Base-by-base conservation (phyloP, 2,113 vertebrate genomes). In the Philantomba maxwellii region DNA sequence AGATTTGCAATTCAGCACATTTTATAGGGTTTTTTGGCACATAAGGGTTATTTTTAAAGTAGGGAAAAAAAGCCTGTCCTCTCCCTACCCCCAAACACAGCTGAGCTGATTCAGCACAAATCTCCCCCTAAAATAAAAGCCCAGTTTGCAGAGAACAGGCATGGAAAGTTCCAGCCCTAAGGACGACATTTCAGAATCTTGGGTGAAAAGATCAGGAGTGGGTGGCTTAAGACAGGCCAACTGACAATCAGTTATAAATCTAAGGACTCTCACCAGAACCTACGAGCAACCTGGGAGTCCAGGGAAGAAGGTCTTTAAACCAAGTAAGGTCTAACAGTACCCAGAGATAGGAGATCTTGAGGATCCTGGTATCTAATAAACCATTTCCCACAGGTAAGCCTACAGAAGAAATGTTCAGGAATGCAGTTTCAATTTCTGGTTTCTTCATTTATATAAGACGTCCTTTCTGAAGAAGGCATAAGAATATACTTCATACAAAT, bases 31-130 rank as follows among this genome's bases (percentile, higher is more conserved):
- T 98, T 39, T 97, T 97, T 92, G 94, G 96, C 95, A 98, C 89
- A 97, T 94, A 96, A 58, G 64, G 64, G 96, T 97, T 98, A 98
- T 98, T 97, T 98, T 98, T 98, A 94, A 94, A 93, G 78, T 96
- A 81, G 96, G 85, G 30, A 10, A 94, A 95, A 95, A 93, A 95
- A 93, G 94, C 83, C 88, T 94, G 88, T 97, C 93, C 94, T 96
- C 91, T 94, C 93, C 95, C 92, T 97, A 98, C 94, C 97, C 97
- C 96, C 97, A 97, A 98, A 97, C 97, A 97, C 97, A 98, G 98
- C 97, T 98, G 97, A 98, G 97, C 96, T 98, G 97, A 98, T 96
- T 98, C 97, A 98, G 98, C 97, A 98, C 94, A 97, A 97, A 97
- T 93, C 93, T 97, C 85, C 97, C 98, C 91, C 93, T 93, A 97